Evolutionary conservation across 2,113 vertebrate species (phyloP).

Genomic region (Psephotus haematonotus): DNA sequence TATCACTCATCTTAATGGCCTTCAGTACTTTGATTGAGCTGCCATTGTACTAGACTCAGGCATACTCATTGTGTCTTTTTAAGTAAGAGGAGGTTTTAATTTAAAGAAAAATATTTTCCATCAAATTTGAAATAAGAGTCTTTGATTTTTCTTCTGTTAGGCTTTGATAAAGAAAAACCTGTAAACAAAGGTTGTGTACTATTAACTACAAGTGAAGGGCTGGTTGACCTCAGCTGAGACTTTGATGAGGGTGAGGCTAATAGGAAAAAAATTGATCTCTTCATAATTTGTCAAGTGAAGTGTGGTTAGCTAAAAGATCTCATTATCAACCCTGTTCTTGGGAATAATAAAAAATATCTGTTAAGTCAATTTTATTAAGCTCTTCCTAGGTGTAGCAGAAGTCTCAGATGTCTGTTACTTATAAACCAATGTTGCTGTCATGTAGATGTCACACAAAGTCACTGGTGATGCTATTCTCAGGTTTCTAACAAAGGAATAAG

Average conservation of each 20-base stretch:
- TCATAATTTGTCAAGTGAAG: slow-evolving; percentile 66
- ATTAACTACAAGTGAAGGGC: slow-evolving; percentile 51
- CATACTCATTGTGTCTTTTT: slow-evolving; percentile 1
- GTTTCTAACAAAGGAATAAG: slow-evolving; percentile 48
- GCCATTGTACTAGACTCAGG: not conserved
- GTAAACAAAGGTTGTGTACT: slow-evolving; percentile 31
- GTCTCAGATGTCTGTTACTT: slow-evolving; percentile 33
- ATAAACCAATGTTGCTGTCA: not conserved
- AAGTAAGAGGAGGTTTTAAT: slow-evolving; percentile 53
- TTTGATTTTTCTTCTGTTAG: slow-evolving; percentile 56
- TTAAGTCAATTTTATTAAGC: slow-evolving; percentile 51
- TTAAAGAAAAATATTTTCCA: slow-evolving; percentile 62
- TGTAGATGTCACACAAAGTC: slow-evolving; percentile 46
- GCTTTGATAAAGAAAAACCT: slow-evolving; percentile 37
- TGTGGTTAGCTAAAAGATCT: slow-evolving; percentile 60
- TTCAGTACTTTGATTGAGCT: not conserved
- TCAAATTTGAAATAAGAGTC: slow-evolving; percentile 57
- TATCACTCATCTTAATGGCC: not conserved
- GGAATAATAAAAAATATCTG: slow-evolving; percentile 31
- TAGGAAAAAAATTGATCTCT: slow-evolving; percentile 65
- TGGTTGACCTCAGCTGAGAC: slow-evolving; percentile 51
- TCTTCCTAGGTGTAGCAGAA: slow-evolving; percentile 8
- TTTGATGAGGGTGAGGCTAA: slow-evolving; percentile 62
- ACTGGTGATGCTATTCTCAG: slow-evolving; percentile 58
- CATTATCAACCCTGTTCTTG: slow-evolving; percentile 38